Percentiles rank a stretch among this genome's conserved stretches.
phyloP scores from a whole-genome alignment of 1,140 invertebrate genomes.

The Polypedilum pembai region DNA sequence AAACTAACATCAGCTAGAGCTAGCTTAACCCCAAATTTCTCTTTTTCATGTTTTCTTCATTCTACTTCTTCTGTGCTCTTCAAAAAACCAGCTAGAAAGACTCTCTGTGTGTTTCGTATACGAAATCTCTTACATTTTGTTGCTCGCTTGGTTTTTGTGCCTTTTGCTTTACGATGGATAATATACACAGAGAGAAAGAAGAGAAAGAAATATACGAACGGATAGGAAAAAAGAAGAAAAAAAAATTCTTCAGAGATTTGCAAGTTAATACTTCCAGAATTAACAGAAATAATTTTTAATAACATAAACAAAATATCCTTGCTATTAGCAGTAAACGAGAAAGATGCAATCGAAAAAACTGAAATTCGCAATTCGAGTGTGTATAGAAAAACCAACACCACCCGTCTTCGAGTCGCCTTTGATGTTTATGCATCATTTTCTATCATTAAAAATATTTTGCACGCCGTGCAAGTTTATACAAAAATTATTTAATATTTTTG shows the following conservation, averaged over 20 bases:
- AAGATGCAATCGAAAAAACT: background rate
- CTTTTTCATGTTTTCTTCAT: constrained; percentile 13
- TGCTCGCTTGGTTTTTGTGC: background rate
- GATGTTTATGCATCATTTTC: background rate
- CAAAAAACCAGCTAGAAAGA: constrained; percentile 17
- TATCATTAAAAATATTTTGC: background rate
- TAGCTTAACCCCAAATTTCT: background rate
- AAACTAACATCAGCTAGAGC: background rate
- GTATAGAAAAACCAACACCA: constrained; percentile 20
- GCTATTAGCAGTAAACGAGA: no score
- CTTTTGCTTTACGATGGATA: background rate
- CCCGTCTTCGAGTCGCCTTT: constrained; percentile 3
- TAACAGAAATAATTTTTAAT: background rate
- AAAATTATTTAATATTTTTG: background rate
- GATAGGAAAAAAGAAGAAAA: background rate
- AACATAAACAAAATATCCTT: no score
- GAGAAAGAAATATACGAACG: constrained; percentile 12
- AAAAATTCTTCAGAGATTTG: background rate
- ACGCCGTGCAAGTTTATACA: background rate
- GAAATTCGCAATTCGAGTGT: background rate
- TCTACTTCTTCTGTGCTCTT: constrained; percentile 11
- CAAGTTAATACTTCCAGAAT: background rate
- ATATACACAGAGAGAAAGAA: background rate
- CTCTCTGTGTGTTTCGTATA: background rate
- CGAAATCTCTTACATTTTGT: constrained; percentile 4